Evolutionary conservation across 2,797 vertebrate species (phyloP).

Genomic region (Heteromormyrus szaboi): DNA sequence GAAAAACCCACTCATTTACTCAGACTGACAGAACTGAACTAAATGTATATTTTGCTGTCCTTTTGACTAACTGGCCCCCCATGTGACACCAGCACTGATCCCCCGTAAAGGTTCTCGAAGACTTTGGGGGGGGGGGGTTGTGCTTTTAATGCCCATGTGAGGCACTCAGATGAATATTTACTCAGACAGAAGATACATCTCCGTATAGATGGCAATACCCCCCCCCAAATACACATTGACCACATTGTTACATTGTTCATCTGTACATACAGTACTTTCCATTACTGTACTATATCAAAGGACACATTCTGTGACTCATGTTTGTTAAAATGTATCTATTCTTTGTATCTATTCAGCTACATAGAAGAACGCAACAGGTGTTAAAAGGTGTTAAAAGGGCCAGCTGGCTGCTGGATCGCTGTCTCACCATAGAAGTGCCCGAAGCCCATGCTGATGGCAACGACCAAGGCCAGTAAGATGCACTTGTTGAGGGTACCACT

Average conservation of each 20-base stretch:
- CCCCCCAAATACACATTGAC: background rate
- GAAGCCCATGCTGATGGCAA: slow-evolving; percentile 84
- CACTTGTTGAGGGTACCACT: slow-evolving; percentile 72
- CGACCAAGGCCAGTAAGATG: slow-evolving; percentile 73
- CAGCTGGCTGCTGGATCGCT: background rate
- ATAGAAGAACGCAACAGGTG: background rate
- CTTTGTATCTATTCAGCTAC: background rate
- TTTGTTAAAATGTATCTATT: background rate
- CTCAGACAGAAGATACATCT: background rate
- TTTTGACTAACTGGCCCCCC: background rate
- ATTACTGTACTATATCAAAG: background rate
- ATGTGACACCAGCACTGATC: background rate
- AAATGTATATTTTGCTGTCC: background rate
- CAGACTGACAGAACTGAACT: background rate
- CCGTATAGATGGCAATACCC: background rate
- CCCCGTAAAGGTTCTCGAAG: background rate
- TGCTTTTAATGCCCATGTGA: background rate
- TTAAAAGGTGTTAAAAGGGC: background rate
- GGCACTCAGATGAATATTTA: background rate
- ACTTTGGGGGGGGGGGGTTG: too few species aligned
- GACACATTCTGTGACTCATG: background rate
- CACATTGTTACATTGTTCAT: background rate
- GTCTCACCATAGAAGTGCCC: slow-evolving; percentile 83
- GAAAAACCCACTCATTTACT: background rate
- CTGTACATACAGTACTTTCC: background rate